Evolutionary conservation across 2,888 invertebrate genomes (phyloP).

Genomic region (Diarsia brunnea): DNA sequence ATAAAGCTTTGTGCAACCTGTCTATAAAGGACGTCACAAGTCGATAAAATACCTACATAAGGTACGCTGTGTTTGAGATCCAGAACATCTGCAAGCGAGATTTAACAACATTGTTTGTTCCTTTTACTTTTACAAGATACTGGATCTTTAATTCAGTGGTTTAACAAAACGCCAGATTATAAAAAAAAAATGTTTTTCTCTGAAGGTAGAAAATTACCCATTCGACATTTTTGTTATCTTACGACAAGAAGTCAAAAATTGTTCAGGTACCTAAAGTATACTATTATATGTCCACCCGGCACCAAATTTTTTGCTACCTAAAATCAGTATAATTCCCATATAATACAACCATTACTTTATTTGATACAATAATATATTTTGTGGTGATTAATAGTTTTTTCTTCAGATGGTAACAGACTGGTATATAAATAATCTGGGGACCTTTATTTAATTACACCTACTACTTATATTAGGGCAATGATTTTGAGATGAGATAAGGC

Average conservation of each 20-base stretch:
- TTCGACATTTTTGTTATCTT: background rate
- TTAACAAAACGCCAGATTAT: too few species aligned
- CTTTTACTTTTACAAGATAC: too few species aligned
- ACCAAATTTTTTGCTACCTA: background rate
- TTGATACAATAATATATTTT: background rate
- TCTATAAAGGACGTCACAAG: too few species aligned
- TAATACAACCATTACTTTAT: background rate
- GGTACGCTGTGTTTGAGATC: background rate
- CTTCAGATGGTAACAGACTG: background rate
- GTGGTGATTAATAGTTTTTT: too few species aligned
- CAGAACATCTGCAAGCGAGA: background rate
- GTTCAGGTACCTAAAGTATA: background rate
- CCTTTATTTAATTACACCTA: background rate
- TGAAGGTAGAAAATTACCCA: background rate
- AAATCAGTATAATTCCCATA: background rate
- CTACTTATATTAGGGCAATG: background rate
- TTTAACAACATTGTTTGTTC: too few species aligned
- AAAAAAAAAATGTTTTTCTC: background rate
- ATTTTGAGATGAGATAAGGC: conserved; percentile 44
- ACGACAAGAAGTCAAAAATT: background rate
- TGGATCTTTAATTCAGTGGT: too few species aligned
- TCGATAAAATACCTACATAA: background rate
- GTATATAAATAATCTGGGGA: background rate
- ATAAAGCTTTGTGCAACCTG: too few species aligned
- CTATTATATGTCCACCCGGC: conserved; percentile 8